Conservation (phyloP, 2,113 vertebrate species). For the Myotis yumanensis region DNA sequence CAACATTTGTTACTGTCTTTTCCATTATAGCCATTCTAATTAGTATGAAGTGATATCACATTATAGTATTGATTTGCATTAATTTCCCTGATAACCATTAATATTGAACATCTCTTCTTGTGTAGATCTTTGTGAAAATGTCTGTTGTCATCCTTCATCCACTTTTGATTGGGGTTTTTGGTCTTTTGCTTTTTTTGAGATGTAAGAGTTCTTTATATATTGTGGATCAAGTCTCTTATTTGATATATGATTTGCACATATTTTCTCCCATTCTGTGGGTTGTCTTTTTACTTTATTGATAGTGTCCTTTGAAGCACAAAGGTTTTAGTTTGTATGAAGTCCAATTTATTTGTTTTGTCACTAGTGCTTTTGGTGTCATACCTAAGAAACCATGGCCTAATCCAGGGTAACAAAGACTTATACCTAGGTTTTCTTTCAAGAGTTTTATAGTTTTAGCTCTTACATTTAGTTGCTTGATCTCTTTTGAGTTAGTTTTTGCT, state of each 20-base stretch:
- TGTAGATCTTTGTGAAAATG: background rate
- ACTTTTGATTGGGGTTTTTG: background rate
- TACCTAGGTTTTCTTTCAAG: background rate
- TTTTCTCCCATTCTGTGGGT: background rate
- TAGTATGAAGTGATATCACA: background rate
- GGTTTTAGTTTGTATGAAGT: background rate
- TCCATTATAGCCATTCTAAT: background rate
- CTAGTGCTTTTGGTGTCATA: background rate
- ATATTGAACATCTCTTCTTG: background rate
- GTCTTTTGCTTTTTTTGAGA: background rate
- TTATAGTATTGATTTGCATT: background rate
- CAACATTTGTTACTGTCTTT: background rate
- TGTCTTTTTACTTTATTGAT: background rate
- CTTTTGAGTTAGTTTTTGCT: slow-evolving; percentile 5
- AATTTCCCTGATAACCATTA: background rate
- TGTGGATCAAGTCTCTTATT: background rate
- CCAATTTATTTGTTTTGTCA: background rate
- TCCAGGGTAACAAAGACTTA: background rate
- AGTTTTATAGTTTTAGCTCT: background rate
- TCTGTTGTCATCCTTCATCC: background rate
- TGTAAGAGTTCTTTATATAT: background rate
- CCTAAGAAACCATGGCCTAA: background rate
- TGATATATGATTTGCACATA: background rate
- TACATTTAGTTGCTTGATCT: background rate
- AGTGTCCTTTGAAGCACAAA: background rate